Conservation (phyloP, 1,140 invertebrate species). For the Teleogryllus occipitalis region DNA sequence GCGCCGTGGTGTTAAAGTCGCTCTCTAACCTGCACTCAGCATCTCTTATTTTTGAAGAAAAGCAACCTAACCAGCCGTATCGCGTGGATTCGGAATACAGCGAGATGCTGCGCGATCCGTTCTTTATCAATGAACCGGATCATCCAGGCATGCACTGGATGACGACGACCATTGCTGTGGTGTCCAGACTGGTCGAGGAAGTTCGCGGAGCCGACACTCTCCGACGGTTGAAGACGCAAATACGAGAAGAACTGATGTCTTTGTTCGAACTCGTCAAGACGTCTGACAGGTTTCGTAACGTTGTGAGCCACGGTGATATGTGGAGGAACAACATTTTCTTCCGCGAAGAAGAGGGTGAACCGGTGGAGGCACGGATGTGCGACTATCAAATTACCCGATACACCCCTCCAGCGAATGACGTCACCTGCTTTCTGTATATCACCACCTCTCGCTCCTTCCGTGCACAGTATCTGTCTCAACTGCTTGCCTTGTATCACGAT, state of each 20-base stretch:
- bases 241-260: background rate
- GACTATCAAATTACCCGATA: slow-evolving; percentile 15
- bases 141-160: slow-evolving; percentile 14
- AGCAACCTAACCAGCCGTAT: background rate
- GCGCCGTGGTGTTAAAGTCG: slow-evolving; percentile 18
- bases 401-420: slow-evolving; percentile 17
- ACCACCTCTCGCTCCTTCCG: slow-evolving; percentile 16
- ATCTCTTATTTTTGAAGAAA: slow-evolving; percentile 18
- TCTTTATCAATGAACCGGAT: slow-evolving; percentile 13
- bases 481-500: slow-evolving; percentile 16
- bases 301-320: slow-evolving; percentile 16
- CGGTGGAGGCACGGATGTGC: slow-evolving; percentile 6
- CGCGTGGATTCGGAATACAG: background rate
- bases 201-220: background rate
- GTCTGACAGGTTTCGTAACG: slow-evolving; percentile 14
- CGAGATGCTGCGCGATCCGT: background rate
- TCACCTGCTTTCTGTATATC: slow-evolving; percentile 12
- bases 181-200: background rate
- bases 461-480: slow-evolving; percentile 9
- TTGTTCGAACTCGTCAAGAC: slow-evolving; percentile 14
- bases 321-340: slow-evolving; percentile 10
- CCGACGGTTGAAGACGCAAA: background rate
- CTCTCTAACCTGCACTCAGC: slow-evolving; percentile 15
- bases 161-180: slow-evolving; percentile 7
- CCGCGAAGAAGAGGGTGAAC: background rate